Percentiles rank a stretch among this genome's conserved stretches.
Conservation (phyloP, 2,113 vertebrate species). For the Salvelinus namaycush region DNA sequence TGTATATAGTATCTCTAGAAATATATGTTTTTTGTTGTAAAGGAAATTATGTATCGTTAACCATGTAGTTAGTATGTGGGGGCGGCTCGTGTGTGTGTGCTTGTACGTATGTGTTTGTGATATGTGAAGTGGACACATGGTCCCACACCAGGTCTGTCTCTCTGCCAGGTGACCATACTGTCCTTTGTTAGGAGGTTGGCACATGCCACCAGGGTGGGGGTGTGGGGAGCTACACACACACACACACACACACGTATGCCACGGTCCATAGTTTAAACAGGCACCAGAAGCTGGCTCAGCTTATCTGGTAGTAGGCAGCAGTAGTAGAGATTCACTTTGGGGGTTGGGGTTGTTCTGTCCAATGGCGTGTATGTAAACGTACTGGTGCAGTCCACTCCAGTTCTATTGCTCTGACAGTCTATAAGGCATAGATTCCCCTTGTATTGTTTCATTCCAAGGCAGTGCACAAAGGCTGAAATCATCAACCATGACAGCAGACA, state of each 20-base stretch:
- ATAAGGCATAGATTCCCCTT: neutral
- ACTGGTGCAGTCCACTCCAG: neutral
- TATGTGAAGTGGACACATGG: constrained; percentile 61
- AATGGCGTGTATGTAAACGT: neutral
- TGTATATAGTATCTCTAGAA: too few relatives aligned
- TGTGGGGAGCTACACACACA: neutral
- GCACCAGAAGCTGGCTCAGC: neutral
- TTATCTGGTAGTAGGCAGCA: neutral
- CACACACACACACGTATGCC: neutral
- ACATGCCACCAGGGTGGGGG: constrained; percentile 14
- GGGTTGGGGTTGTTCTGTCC: neutral
- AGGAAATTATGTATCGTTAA: too few relatives aligned
- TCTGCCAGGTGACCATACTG: constrained; percentile 65
- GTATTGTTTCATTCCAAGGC: neutral
- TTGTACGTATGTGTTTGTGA: constrained; percentile 1
- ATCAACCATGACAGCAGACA: neutral
- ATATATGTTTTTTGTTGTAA: too few relatives aligned
- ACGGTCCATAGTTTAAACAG: neutral
- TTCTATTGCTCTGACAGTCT: neutral
- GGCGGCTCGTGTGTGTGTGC: constrained; percentile 8
- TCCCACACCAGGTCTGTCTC: constrained; percentile 47
- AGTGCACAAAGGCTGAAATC: neutral
- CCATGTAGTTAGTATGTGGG: neutral
- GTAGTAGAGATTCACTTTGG: neutral
- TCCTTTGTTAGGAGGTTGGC: constrained; percentile 51